Evolutionary conservation across 92 coral and sea anemone species (phyloP), one percentile per base, ranked within the genome.

Genomic region (Palythoa heliodiscus): DNA sequence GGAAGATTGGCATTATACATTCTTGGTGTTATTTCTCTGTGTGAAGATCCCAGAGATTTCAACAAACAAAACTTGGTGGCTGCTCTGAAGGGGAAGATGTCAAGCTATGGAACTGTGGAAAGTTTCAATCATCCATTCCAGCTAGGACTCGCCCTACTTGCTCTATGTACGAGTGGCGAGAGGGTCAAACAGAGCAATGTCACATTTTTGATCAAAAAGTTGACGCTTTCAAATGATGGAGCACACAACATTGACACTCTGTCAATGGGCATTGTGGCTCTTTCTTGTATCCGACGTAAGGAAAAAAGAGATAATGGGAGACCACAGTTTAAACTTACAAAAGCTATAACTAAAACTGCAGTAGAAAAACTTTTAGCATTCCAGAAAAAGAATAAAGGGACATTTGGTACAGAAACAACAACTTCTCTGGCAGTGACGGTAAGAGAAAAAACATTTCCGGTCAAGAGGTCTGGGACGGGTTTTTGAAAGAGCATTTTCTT

Each of bases 131-230:
- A 95, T 58, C 90, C 92, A 5, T 95, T 88, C 79, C 92, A 88
- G 85, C 92, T 89, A 71, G 91, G 95, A 64, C 83, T 91, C 9
- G 95, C 91, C n/a, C 86, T 91, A 8, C 37, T 95, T 70, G 96
- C 98, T 12, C 70, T 95, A 39, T 95, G 97, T 78, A 95, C 86
- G 38, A 87, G 90, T 43, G 91, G 90, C 11, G 37, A 61, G 1
- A 23, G 70, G 52, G 84, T 86, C 6, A 82, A 15, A 53, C 11
- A 54, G 16, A 16, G 25, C 25, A 47, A 82, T 58, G 70, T 78
- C 25, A 38, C 67, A 5, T 43, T 86, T 3, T 70, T 89, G 23
- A 14, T 72, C 10, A 7, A 81, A 47, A 86, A 70, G 52, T 57
- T 38, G 55, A 25, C 7, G 73, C 79, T 70, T 29, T 11, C 8